Base-by-base conservation (phyloP, 2,113 vertebrate genomes). In the Varanus komodoensis region DNA sequence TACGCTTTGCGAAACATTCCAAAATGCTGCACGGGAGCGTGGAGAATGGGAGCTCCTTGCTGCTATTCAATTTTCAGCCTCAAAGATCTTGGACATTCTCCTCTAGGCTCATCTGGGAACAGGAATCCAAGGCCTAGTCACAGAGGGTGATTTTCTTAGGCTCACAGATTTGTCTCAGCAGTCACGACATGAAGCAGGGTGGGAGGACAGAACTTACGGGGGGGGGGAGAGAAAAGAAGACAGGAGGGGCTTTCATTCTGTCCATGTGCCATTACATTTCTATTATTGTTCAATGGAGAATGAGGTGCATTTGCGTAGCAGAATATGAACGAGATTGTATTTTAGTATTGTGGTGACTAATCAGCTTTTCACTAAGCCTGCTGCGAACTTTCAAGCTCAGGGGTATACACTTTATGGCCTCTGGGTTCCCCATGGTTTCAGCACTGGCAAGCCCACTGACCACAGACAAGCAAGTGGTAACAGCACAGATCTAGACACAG, bases 11-110 rank as follows among this genome's bases (percentile, higher is more conserved):
- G 89, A 90, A 92, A 92, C 96, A 91, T 95, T 94, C 94, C 92
- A 93, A 94, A 92, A 87, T 0, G 90, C 87, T 89, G 27, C 87
- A 89, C 82, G 64, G 2, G 85, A 94, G 91, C 91, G 93, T 89
- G 0, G 1, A 93, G 86, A 93, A 92, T 87, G 84, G 85, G 89
- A 93, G 34, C 91, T 91, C 89, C 93, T 94, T 93, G 89, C 93
- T 93, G 93, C 94, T 96, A 94, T 96, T 95, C 95, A 96, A 96
- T 96, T 96, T 96, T 96, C 96, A 96, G 96, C 96, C 95, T 93
- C 96, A 96, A 91, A 96, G 96, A 95, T 93, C 95, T 94, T 95
- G 93, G 95, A 92, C 95, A 84, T 95, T 95, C 94, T 96, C 93
- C 96, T 95, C 90, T 7, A 95, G 94, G 94, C 96, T 95, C 95